Evolutionary conservation across 2,113 vertebrate species (phyloP).

Genomic region (Tachysurus fulvidraco): DNA sequence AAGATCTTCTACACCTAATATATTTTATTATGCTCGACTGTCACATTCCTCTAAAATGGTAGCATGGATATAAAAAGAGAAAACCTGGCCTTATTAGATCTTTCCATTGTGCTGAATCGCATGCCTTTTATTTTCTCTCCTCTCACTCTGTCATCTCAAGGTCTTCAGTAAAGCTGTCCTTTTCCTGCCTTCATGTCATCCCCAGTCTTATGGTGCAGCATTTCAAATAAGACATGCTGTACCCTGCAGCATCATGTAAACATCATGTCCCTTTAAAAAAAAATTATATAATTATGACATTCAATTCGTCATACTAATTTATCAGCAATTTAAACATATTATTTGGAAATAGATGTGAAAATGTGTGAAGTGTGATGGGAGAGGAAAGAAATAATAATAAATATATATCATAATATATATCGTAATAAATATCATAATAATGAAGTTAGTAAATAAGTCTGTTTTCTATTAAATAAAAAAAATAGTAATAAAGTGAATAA

Average conservation of each 20-base stretch:
- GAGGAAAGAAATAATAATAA: background rate
- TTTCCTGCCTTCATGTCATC: background rate
- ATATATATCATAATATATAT: no score
- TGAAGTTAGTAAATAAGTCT: background rate
- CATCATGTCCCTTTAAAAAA: background rate
- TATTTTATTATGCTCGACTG: background rate
- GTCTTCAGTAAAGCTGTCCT: constrained; percentile 14
- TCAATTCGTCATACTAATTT: background rate
- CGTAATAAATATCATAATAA: background rate
- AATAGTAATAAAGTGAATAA: background rate
- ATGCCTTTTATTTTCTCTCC: background rate
- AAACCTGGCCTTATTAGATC: background rate
- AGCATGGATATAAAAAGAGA: background rate
- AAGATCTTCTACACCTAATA: background rate
- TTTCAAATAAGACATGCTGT: background rate
- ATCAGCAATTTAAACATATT: background rate
- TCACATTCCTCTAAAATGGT: background rate
- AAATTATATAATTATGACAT: background rate
- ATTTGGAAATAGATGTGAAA: background rate
- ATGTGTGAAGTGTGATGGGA: background rate
- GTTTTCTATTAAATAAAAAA: background rate
- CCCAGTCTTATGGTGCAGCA: background rate
- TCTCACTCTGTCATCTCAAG: background rate
- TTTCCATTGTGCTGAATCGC: background rate
- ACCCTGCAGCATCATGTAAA: background rate